Evolutionary conservation across 2,888 invertebrate species (phyloP), one percentile per base, ranked within the genome.

Genomic region (Teleiodes luculella): DNA sequence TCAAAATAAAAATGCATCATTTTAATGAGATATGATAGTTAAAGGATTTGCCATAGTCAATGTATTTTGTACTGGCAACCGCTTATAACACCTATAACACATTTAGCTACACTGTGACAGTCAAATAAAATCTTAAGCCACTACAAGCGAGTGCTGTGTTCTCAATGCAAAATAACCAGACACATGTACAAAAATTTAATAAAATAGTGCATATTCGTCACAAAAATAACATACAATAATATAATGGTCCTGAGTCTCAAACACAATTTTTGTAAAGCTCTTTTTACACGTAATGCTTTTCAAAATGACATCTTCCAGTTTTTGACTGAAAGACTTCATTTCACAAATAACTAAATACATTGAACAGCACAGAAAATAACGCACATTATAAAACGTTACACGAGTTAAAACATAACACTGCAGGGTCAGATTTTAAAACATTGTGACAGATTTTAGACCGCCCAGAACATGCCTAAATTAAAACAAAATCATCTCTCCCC

Each of bases 241-340:
- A 70, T 69, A 82, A 86, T 86, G 88, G 87, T 88, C 88, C 87
- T 87, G 87, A 88, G 85, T 87, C 83, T 82, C 81, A 81, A 72
- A 75, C 68, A 81, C 77, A 84, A 48, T 43, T 76, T 83, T 80
- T 85, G 85, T 83, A 83, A 87, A 87, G 86, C 86, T 84, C 78
- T 78, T 80, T n/a, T 80, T 80, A 80, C 78, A 80, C 71, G 74
- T 70, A 75, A 58, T 24, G 43, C 70, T 74, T 76, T 62, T 74
- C 70, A 76, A 77, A 79, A 79, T 72, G 70, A 75, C 74, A 65
- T 65, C 69, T 46, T 65, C 64, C 64, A 67, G 65, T 59, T 28
- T 59, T n/a, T 14, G 45, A 66, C 68, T 59, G 69, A 67, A 64
- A 60, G 70, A 61, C 71, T 76, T 68, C 73, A 78, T 76, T 74